Conservation (phyloP, 1,140 invertebrate species). For the Aphelinus atriplicis region DNA sequence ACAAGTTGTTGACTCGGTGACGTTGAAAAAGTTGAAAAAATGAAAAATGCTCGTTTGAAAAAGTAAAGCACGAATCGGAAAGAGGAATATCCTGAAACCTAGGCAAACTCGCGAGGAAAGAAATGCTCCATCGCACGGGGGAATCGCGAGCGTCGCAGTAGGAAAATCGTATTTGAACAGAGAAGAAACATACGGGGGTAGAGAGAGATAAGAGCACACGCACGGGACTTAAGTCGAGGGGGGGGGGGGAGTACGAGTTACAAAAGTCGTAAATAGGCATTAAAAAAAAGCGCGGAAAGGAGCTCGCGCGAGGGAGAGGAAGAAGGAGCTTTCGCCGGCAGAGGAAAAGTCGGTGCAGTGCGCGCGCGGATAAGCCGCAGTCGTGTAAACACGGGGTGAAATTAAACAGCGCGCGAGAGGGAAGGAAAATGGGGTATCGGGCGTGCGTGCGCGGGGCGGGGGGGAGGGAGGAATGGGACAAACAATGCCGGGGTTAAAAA, state of each 20-base stretch:
- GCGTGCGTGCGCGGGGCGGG: not conserved
- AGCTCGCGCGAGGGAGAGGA: not conserved
- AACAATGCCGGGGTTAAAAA: not conserved
- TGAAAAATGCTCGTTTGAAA: no score
- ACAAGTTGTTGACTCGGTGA: no score
- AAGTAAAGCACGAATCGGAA: no score
- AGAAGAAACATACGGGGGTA: not conserved
- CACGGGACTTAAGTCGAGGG: not conserved
- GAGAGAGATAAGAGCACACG: conserved; percentile 1
- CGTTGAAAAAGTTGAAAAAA: no score
- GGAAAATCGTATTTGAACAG: conserved; percentile 8
- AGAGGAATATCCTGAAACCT: no score
- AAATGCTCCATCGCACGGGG: not conserved
- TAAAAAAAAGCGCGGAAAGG: conserved; percentile 19
- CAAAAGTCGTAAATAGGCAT: conserved; percentile 40
- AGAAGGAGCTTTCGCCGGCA: not conserved
- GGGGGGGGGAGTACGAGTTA: not conserved
- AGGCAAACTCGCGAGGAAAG: no score
- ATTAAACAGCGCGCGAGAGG: conserved; percentile 19
- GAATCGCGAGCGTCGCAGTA: not conserved
- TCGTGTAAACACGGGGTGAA: conserved; percentile 22
- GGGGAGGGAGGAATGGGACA: not conserved
- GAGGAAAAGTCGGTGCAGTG: not conserved
- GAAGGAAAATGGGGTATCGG: conserved; percentile 4
- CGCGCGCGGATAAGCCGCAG: conserved; percentile 8